Base-by-base conservation (phyloP, 2,113 vertebrate species). In the Mus spicilegus region DNA sequence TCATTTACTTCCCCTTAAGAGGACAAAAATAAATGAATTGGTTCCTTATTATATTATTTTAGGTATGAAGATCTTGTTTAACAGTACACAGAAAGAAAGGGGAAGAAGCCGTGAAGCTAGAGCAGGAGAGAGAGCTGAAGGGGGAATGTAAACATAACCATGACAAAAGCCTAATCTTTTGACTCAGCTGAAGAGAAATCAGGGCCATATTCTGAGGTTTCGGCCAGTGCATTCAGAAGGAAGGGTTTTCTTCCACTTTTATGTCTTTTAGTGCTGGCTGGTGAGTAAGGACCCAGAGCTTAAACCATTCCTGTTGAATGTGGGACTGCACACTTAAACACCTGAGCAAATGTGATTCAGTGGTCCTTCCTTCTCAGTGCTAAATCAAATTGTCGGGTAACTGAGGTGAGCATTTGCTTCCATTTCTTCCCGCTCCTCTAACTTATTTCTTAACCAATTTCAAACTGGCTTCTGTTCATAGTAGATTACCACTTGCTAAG, bases 381-480 rank as follows among this genome's bases (percentile, higher is more conserved):
- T 26, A 49, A 67, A 19, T 30, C 24, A 85, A 17, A 67, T 16
- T 5, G 3, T 65, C 49, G 61, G 94, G 86, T 93, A 95, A 81
- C 69, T 96, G 69, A 78, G 19, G 11, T 94, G 26, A 51, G 70
- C 14, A 56, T 91, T 76, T 93, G 51, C 78, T 90, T 94, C 80
- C 42, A 87, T 85, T 84, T 75, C 36, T 54, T 42, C 2, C 58
- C 11, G 6, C 54, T 70, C 33, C 26, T 11, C 28, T 70, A n/a
- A 85, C 70, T 89, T 90, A 76, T 16, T 39, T 20, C 16, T 58
- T 42, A 94, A 42, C 7, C 65, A 58, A 63, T 86, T 93, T 72
- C 28, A 90, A 76, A 70, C 36, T 85, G 87, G 93, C 39, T 95
- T 95, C 92, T 87, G 86, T n/a, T 95, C n/a, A 87, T 80, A 95